Evolutionary conservation across 1,140 invertebrate species (phyloP), one percentile per base, ranked within the genome.

Genomic region (Pseudomyrmex flavicornis): DNA sequence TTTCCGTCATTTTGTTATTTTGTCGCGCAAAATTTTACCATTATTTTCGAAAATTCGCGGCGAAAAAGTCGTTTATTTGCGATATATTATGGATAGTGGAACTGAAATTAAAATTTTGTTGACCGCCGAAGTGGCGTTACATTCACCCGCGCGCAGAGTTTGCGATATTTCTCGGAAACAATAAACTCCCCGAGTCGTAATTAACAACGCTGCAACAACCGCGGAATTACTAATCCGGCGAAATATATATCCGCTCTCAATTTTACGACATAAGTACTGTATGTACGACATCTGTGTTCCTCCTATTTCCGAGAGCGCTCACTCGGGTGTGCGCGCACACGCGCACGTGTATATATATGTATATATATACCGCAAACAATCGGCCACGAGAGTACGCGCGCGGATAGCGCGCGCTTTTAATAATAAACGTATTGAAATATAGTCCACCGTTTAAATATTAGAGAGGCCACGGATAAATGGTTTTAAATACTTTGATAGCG

Each of bases 111-210:
- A 70, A 72, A 80, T 35, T 59, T 70, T 8, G 8, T 35, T 44
- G 26, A 35, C 62, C 5, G 3, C 54, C 22, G 15, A 52, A 79
- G 65, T 70, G 54, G 52, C 50, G 50, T 79, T 59, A 70, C 15
- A 70, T 35, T 35, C 35, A 35, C 1, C 35, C 2, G 65, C 20
- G 2, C 35, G 35, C 35, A 4, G 20, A 72, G n/a, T 72, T 35
- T 50, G 44, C 12, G 12, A 59, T 72, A 72, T 72, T 50, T 50
- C 52, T 35, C 35, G 35, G 35, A 72, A 72, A 72, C 76, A 59
- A 72, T 72, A 80, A 79, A 80, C 76, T 80, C 72, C 5, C 44
- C 15, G 56, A 59, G 35, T 80, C 50, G 46, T 72, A 80, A 80
- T 80, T 80, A 79, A 80, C 63, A 56, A 26, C 15, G 44, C 54